Conservation (phyloP, 30 jellyfish, hydroid and myxozoan species). For the Hydractinia echinata region DNA sequence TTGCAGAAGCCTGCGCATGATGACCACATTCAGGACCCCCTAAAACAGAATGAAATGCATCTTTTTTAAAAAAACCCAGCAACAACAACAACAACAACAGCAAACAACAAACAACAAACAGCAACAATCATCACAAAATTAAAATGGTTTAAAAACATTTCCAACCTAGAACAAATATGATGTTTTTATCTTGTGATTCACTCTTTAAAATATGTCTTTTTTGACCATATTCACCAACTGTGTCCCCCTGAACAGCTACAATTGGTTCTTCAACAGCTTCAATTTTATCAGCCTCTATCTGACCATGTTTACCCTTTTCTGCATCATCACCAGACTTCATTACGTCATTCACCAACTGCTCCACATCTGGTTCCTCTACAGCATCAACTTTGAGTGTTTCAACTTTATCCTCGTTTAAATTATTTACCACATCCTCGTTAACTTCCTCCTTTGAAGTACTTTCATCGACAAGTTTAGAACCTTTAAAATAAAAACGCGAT, state of each 20-base stretch:
- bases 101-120: background rate
- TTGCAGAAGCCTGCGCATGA: slow-evolving; percentile 61
- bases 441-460: background rate
- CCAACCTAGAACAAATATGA: slow-evolving; percentile 72
- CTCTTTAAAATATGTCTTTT: slow-evolving; percentile 42
- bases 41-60: background rate
- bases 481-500: too few species aligned
- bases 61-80: background rate
- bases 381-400: background rate
- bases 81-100: background rate
- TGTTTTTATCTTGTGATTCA: slow-evolving; percentile 48
- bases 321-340: background rate
- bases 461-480: background rate
- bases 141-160: background rate
- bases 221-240: slow-evolving; percentile 48
- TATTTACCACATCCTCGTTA: background rate
- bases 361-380: slow-evolving; percentile 19
- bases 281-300: background rate
- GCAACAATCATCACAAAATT: background rate
- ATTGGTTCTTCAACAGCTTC: slow-evolving; percentile 44
- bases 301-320: background rate
- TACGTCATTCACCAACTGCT: slow-evolving; percentile 19
- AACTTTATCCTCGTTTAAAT: background rate
- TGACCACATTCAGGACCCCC: slow-evolving; percentile 95
- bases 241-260: slow-evolving; percentile 44